These are phyloP conservation scores for Sphinx pinastri DNA, from an alignment of 2,888 invertebrate species.

Conservation along the genomic window DNA sequence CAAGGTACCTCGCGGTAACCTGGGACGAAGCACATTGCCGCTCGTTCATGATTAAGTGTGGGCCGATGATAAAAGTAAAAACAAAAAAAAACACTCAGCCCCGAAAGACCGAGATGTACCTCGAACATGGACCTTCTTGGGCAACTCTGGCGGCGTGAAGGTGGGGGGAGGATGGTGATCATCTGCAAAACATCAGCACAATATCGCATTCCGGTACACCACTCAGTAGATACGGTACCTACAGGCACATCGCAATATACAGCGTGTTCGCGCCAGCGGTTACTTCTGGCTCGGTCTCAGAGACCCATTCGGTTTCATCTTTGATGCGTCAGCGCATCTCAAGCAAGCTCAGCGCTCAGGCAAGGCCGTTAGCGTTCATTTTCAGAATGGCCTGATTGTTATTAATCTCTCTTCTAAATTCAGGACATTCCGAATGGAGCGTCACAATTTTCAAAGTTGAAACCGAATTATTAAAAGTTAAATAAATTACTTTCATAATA, in stretches of 20 bases:
- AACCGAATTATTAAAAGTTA: conserved; percentile 53
- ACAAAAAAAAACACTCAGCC: conserved; percentile 74
- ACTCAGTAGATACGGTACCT: conserved; percentile 72
- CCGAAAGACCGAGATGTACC: conserved; percentile 86
- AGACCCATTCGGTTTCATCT: conserved; percentile 55
- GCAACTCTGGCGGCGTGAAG: conserved; percentile 99
- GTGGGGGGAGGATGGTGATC: conserved; percentile 98
- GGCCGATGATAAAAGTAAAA: conserved; percentile 72
- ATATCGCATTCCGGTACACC: conserved; percentile 85
- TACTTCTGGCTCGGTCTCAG: conserved; percentile 16
- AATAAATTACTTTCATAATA: conserved; percentile 42
- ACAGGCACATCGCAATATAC: conserved; percentile 71
- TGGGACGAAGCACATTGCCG: conserved; percentile 76
- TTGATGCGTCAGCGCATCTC: conserved; percentile 34
- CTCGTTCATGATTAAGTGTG: conserved; percentile 70
- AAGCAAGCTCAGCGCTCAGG: conserved; percentile 38
- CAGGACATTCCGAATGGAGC: conserved; percentile 29
- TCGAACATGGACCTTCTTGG: conserved; percentile 99
- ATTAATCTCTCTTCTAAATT: neutral
- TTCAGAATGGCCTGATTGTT: neutral
- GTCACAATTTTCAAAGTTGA: conserved; percentile 49
- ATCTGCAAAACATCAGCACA: conserved; percentile 94
- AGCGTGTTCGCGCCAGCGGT: conserved; percentile 50
- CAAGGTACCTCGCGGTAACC: conserved; percentile 68
- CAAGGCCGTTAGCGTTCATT: conserved; percentile 27